Evolutionary conservation across 2,888 invertebrate genomes (phyloP), one percentile per base, ranked within the genome.

Genomic region (Dryobotodes eremita): DNA sequence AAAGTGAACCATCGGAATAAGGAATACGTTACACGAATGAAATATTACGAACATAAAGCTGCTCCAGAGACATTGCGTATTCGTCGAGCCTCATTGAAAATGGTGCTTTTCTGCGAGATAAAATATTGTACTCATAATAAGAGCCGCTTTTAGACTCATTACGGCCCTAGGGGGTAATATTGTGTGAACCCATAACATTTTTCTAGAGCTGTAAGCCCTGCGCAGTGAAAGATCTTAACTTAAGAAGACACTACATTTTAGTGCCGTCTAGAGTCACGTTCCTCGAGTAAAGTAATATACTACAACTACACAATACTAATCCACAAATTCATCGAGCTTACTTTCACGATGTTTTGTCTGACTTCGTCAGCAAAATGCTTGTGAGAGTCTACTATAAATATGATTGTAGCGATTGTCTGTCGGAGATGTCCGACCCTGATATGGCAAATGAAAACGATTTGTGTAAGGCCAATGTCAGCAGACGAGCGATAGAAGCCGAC

Each of bases 1-100:
- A 73, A 64, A 75, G 71, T 57, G 66, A 88, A 77, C 65, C 55
- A 77, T 71, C 71, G 66, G 72, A 79, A 80, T 79, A 85, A 79
- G 68, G 61, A 71, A 85, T 74, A 78, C 71, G 79, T 75, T 66
- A 83, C 81, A 66, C 74, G 62, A 80, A 80, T 86, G 82, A 89
- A 90, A 88, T 85, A 89, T 83, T 81, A 85, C 73, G 75, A 64
- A 79, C 76, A 83, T 85, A 79, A 86, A 87, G 77, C 72, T 79
- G 72, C 80, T 79, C 69, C 23, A 53, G 73, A 73, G 85, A 77
- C 80, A 82, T 82, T 84, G 84, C 80, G 81, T 84, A 83, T 89
- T 86, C 84, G 82, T 82, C 69, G 42, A 81, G 82, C 81, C 71
- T 83, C 82, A 81, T 82, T 82, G 79, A 85, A 83, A 87, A 86